Conservation (phyloP, 2,797 vertebrate species). For the Acanthurus leucopareius region DNA sequence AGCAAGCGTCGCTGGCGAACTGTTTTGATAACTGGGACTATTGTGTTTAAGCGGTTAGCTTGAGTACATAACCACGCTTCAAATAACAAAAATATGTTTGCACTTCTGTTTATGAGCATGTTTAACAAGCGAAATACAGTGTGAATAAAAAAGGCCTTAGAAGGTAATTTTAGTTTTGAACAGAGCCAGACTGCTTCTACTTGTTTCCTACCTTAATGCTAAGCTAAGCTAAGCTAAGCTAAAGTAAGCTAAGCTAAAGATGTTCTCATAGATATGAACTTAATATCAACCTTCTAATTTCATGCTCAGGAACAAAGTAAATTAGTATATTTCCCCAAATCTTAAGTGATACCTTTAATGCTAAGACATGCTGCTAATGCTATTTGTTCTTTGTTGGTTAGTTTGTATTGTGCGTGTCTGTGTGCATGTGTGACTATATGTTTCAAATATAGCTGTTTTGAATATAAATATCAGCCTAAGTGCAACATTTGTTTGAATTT, state of each 20-base stretch:
- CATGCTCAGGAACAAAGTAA: neutral
- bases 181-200: neutral
- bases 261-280: neutral
- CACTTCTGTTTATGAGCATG: no score
- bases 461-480: constrained; percentile 6
- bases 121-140: no score
- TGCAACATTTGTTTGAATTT: constrained; percentile 13
- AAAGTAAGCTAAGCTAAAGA: neutral
- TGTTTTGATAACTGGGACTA: no score
- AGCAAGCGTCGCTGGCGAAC: no score
- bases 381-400: neutral
- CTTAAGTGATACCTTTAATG: neutral
- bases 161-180: no score
- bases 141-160: no score
- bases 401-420: neutral
- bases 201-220: neutral
- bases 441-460: neutral
- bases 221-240: neutral
- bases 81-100: no score
- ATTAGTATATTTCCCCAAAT: neutral
- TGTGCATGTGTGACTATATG: neutral
- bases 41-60: no score
- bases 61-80: no score
- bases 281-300: neutral
- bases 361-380: neutral